Percentiles rank a stretch among this genome's conserved stretches.
Evolutionary conservation across 2,888 invertebrate species (phyloP).

Genomic region (Ectobius pallidus): DNA sequence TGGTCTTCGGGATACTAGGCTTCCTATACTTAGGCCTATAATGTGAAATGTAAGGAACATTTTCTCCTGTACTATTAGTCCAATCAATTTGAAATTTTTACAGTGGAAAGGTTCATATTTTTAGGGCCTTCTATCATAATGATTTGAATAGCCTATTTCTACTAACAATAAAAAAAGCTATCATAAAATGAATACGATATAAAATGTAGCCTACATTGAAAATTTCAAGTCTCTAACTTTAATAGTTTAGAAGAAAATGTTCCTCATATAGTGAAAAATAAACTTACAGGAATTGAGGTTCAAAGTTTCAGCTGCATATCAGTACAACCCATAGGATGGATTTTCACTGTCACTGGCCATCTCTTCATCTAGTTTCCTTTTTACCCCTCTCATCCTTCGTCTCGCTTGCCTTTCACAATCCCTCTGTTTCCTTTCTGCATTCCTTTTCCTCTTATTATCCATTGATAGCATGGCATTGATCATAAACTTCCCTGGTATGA

Average conservation of each 20-base stretch:
- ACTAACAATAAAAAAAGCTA: not conserved
- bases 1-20: too few species aligned
- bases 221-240: not conserved
- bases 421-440: not conserved
- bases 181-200: not conserved
- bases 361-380: not conserved
- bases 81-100: too few species aligned
- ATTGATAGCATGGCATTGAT: not conserved
- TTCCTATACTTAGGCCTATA: too few species aligned
- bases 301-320: not conserved
- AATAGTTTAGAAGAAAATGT: conserved; percentile 1
- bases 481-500: not conserved
- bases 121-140: too few species aligned
- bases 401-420: not conserved
- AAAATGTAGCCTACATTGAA: not conserved
- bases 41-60: too few species aligned
- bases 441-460: not conserved
- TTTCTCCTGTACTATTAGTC: too few species aligned
- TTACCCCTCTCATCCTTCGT: not conserved
- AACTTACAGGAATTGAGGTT: not conserved
- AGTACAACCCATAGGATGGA: not conserved
- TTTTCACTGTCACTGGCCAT: not conserved
- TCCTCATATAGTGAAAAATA: not conserved
- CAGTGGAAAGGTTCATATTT: too few species aligned
- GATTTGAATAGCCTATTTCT: too few species aligned